Percentiles rank a stretch among this genome's conserved stretches.
phyloP scores from a whole-genome alignment of 2,113 vertebrate species.

The Amphiprion ocellaris region DNA sequence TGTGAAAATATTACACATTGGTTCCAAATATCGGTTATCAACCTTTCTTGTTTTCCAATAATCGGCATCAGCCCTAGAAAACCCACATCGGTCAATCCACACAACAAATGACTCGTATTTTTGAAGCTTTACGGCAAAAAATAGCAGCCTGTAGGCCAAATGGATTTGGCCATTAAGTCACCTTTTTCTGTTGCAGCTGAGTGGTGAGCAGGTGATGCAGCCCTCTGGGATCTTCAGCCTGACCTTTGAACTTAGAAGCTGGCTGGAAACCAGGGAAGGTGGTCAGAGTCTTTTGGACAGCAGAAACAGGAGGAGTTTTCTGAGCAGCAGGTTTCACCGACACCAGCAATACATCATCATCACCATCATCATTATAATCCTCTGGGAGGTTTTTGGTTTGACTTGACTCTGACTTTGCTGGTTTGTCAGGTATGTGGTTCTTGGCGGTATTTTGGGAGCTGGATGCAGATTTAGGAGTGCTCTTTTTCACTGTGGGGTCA shows the following conservation, averaged over 20 bases:
- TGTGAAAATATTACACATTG: too few species aligned
- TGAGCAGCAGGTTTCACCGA: slow-evolving; percentile 72
- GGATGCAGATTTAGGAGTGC: not conserved
- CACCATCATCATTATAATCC: slow-evolving; percentile 59
- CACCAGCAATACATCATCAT: slow-evolving; percentile 72
- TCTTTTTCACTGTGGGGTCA: slow-evolving; percentile 4
- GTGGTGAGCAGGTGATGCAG: slow-evolving; percentile 80
- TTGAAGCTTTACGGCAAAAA: too few species aligned
- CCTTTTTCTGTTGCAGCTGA: slow-evolving; percentile 93
- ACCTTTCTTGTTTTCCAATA: too few species aligned
- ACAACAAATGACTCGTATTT: too few species aligned
- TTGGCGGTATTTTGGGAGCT: not conserved
- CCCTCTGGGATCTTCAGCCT: slow-evolving; percentile 58
- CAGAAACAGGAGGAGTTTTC: slow-evolving; percentile 48
- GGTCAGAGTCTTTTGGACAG: slow-evolving; percentile 77
- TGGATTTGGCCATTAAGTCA: slow-evolving; percentile 47
- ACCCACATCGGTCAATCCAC: too few species aligned
- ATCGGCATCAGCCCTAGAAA: too few species aligned
- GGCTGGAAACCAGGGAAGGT: slow-evolving; percentile 76
- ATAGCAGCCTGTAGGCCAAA: too few species aligned
- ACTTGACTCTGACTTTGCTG: slow-evolving; percentile 2
- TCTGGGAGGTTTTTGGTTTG: not conserved
- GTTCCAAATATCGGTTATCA: too few species aligned
- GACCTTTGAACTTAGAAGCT: slow-evolving; percentile 11
- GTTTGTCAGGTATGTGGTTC: not conserved